These are phyloP conservation scores for Sebastes oblongus DNA, from an alignment of 2,797 vertebrate species.

Conservation along the genomic window DNA sequence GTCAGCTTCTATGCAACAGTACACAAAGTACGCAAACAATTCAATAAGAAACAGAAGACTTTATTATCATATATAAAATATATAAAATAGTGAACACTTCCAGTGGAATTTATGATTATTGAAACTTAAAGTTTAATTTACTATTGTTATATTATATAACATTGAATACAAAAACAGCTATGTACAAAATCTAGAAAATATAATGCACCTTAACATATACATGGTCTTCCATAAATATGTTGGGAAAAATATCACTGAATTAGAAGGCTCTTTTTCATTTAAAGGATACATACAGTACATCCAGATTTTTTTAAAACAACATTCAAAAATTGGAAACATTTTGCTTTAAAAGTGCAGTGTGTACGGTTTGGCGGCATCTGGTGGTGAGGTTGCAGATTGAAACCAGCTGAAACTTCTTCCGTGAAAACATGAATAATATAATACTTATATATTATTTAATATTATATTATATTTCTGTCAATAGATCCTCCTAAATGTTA, in stretches of 20 bases:
- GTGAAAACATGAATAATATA: too few species aligned
- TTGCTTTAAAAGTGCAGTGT: neutral
- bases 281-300: neutral
- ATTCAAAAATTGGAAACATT: neutral
- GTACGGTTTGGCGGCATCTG: too few species aligned
- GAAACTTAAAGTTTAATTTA: rapidly evolving
- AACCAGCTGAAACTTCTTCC: too few species aligned
- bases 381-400: too few species aligned
- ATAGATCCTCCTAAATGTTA: too few species aligned
- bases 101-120: neutral
- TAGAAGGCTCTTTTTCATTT: neutral
- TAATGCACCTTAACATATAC: neutral
- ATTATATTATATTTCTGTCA: too few species aligned
- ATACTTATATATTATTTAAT: too few species aligned
- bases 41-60: neutral
- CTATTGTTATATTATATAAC: too few species aligned
- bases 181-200: neutral
- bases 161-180: neutral
- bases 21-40: too few species aligned
- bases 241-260: neutral
- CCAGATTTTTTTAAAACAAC: neutral
- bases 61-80: neutral
- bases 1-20: too few species aligned
- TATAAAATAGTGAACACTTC: neutral
- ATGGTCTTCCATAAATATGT: neutral